Percentiles rank a stretch among this genome's conserved stretches.
These are phyloP conservation scores for Leptopilina boulardi DNA, from an alignment of 1,140 invertebrate genomes.

Conservation along the genomic window DNA sequence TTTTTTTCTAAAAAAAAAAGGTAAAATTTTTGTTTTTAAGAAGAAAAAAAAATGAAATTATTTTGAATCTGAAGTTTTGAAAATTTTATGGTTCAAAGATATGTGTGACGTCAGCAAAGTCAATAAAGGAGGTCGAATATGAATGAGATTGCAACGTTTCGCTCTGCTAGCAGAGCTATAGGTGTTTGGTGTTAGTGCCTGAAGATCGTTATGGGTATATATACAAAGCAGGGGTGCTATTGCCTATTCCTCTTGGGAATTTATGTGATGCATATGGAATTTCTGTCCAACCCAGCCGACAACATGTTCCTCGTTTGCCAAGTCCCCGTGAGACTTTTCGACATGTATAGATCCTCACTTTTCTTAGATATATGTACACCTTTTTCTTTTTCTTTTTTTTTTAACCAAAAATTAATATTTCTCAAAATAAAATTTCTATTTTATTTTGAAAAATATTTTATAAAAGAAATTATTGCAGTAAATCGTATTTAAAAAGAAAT, in stretches of 20 bases:
- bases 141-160: conserved; percentile 20
- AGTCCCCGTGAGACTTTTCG: conserved; percentile 10
- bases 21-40: too few species aligned
- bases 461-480: too few species aligned
- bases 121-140: conserved; percentile 32
- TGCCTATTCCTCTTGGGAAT: conserved; percentile 43
- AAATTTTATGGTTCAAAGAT: not conserved
- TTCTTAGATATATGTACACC: not conserved
- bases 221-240: conserved; percentile 44
- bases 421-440: too few species aligned
- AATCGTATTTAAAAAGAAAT: too few species aligned
- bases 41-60: too few species aligned
- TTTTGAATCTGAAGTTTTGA: too few species aligned
- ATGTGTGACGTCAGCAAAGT: not conserved
- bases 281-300: conserved; percentile 44
- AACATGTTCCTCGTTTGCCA: conserved; percentile 37
- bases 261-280: conserved; percentile 50
- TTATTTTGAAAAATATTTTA: too few species aligned
- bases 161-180: not conserved
- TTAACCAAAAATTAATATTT: too few species aligned
- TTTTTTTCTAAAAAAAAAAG: too few species aligned
- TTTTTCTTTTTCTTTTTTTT: not conserved
- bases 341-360: not conserved
- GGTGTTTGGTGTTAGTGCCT: conserved; percentile 12
- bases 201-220: conserved; percentile 38